Percentiles rank a stretch among this genome's conserved stretches.
Evolutionary conservation across 2,797 vertebrate genomes (phyloP).

Genomic region (Acanthiza pusilla): DNA sequence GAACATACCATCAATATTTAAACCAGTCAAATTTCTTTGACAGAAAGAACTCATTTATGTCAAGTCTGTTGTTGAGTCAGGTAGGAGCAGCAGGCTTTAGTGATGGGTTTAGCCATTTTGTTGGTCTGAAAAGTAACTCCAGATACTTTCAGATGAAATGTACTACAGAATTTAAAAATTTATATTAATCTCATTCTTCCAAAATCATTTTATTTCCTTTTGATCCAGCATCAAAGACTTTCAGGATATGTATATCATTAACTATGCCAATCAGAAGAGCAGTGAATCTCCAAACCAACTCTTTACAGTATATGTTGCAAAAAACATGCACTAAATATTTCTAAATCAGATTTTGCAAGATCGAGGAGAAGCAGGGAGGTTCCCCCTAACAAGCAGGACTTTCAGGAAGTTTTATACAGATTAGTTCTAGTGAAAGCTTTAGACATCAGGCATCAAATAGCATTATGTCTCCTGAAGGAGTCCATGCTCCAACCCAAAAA

Average conservation of each 20-base stretch:
- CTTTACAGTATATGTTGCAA: background rate
- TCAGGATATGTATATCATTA: background rate
- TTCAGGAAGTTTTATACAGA: background rate
- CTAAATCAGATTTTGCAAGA: background rate
- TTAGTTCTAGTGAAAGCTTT: background rate
- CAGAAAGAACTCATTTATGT: background rate
- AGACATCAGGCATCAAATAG: background rate
- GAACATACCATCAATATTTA: background rate
- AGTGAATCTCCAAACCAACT: background rate
- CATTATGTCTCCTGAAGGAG: background rate
- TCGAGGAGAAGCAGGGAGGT: background rate
- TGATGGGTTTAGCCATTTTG: background rate
- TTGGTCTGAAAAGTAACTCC: background rate
- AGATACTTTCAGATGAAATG: background rate
- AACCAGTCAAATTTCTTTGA: background rate
- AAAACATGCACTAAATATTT: background rate
- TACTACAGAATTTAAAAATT: background rate
- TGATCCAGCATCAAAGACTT: slow-evolving; percentile 45
- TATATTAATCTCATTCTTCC: background rate
- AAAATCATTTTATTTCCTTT: background rate
- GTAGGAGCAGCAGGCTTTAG: background rate
- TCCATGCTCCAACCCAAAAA: background rate
- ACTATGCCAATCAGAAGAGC: background rate
- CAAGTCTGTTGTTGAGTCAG: background rate
- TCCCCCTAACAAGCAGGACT: background rate